These are phyloP conservation scores for Calosoma granatense DNA, from an alignment of 1,140 invertebrate genomes.

Conservation along the genomic window DNA sequence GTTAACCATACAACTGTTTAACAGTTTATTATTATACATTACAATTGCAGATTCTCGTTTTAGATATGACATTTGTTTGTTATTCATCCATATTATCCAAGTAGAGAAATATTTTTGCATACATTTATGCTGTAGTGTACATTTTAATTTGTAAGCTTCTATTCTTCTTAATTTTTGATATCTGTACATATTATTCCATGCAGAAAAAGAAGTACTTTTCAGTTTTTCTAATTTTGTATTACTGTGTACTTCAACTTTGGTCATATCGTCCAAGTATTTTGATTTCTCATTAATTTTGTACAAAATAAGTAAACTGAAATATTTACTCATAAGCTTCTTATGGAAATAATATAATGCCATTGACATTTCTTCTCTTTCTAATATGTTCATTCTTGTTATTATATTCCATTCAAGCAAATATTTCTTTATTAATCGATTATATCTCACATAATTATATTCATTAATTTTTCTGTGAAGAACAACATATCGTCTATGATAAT, in stretches of 20 bases:
- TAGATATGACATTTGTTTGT: conserved; percentile 9
- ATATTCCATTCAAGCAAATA: conserved; percentile 9
- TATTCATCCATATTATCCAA: conserved; percentile 9
- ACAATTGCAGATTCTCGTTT: conserved; percentile 7
- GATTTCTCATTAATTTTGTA: conserved; percentile 1
- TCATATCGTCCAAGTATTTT: too few relatives aligned
- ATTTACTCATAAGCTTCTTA: conserved; percentile 4
- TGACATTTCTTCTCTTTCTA: not conserved
- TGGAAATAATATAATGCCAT: not conserved
- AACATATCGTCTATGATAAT: not conserved
- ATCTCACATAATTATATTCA: not conserved
- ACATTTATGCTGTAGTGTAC: not conserved
- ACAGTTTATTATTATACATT: conserved; percentile 9
- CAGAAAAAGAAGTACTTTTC: too few relatives aligned
- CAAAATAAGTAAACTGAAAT: not conserved
- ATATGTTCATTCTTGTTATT: conserved; percentile 11
- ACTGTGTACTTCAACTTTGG: too few relatives aligned
- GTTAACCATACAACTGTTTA: conserved; percentile 9
- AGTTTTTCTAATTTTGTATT: too few relatives aligned
- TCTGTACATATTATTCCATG: too few relatives aligned
- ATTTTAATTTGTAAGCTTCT: too few relatives aligned
- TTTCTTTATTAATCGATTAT: not conserved
- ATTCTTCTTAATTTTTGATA: conserved; percentile 15
- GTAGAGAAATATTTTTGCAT: conserved; percentile 7
- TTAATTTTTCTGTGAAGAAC: not conserved